A percentile compares a stretch with the other conserved stretches of the same genome.
phyloP scores from a whole-genome alignment of 2,113 vertebrate genomes.

The Myiozetetes cayanensis region DNA sequence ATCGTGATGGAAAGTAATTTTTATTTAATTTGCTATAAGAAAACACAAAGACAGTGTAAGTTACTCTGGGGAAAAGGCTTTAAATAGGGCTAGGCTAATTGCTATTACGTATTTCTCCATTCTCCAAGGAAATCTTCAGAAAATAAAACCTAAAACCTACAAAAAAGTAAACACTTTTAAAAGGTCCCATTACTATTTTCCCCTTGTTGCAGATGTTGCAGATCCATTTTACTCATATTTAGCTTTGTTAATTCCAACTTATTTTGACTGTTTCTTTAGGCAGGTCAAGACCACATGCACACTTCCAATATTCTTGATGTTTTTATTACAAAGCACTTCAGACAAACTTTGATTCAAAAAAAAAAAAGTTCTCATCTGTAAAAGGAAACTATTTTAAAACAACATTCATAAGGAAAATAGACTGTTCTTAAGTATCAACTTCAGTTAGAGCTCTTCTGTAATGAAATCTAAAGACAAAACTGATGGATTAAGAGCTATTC shows the following conservation, averaged over 20 bases:
- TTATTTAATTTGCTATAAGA: background rate
- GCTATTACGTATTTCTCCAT: background rate
- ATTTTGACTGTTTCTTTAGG: background rate
- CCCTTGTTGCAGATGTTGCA: background rate
- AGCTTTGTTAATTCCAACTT: background rate
- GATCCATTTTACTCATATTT: background rate
- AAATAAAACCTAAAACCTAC: background rate
- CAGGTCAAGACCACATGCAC: background rate
- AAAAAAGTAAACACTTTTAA: background rate
- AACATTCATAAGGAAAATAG: conserved; percentile 42
- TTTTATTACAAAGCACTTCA: conserved; percentile 70
- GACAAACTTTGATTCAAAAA: conserved; percentile 1
- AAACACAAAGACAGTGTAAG: background rate
- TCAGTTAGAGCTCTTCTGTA: conserved; percentile 1
- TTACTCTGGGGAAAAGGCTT: background rate
- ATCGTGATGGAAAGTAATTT: background rate
- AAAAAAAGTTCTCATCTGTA: background rate
- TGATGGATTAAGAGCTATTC: background rate
- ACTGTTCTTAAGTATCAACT: conserved; percentile 1
- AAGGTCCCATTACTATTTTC: background rate
- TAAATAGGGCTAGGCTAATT: background rate
- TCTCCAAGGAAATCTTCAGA: background rate
- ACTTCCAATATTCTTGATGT: background rate
- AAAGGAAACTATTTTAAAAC: conserved; percentile 47
- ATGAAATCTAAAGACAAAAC: conserved; percentile 9